Evolutionary conservation across 2,797 vertebrate genomes (phyloP).

Genomic region (Potorous gilbertii): DNA sequence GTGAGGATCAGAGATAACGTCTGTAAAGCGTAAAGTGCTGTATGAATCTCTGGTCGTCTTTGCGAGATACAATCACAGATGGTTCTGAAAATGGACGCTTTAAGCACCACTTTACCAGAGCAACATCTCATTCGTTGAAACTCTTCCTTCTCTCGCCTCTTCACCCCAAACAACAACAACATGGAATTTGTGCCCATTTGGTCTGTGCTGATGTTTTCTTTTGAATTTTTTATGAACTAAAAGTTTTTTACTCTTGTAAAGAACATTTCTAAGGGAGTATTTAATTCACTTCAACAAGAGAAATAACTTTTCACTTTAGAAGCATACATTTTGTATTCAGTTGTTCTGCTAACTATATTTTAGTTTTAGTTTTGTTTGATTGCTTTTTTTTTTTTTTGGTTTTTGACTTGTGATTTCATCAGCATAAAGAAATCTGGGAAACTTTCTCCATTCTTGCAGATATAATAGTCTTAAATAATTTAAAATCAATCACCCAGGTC

Average conservation of each 20-base stretch:
- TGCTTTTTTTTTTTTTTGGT: background rate
- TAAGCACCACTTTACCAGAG: constrained; percentile 43
- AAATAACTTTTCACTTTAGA: background rate
- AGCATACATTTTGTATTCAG: background rate
- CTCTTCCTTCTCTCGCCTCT: background rate
- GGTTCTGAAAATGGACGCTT: constrained; percentile 3
- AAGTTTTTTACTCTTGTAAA: background rate
- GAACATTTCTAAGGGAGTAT: background rate
- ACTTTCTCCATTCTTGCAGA: background rate
- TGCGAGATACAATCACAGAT: constrained; percentile 14
- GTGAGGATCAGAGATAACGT: background rate
- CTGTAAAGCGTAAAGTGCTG: background rate
- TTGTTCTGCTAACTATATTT: background rate
- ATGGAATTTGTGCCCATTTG: background rate
- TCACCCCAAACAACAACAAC: background rate
- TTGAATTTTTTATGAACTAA: background rate
- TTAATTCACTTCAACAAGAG: background rate
- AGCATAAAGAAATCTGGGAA: background rate
- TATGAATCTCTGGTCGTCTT: background rate
- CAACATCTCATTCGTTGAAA: background rate
- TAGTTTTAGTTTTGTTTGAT: background rate
- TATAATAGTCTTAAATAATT: background rate
- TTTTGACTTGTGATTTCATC: background rate
- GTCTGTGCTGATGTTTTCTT: background rate
- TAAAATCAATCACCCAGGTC: background rate